phyloP scores from a whole-genome alignment of 2,797 vertebrate species.

The Mastacembelus armatus region DNA sequence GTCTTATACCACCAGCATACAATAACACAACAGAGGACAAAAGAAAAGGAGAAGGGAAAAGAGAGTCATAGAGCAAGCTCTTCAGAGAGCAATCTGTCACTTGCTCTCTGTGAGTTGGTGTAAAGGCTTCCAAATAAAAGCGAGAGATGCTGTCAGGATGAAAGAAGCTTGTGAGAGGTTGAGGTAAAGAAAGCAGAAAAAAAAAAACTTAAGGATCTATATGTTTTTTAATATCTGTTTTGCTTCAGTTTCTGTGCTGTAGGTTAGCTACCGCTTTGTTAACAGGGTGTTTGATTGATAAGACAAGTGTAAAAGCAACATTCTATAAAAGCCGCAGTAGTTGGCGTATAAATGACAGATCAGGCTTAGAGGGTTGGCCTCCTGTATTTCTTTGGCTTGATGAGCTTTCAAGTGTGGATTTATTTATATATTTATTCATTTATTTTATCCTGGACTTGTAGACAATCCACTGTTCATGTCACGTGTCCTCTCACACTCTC shows the following conservation, averaged over 20 bases:
- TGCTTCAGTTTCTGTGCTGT: constrained; percentile 15
- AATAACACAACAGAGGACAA: constrained; percentile 72
- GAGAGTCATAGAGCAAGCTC: constrained; percentile 68
- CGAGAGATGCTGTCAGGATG: constrained; percentile 58
- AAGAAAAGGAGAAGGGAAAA: constrained; percentile 63
- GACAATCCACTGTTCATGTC: constrained; percentile 31
- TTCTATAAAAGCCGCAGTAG: constrained; percentile 8
- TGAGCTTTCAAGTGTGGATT: constrained; percentile 52
- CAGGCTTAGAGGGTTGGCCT: constrained; percentile 25
- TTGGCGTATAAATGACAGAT: too few relatives aligned
- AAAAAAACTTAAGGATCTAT: constrained; percentile 19
- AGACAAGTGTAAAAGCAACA: neutral
- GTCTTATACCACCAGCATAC: constrained; percentile 54
- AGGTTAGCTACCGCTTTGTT: constrained; percentile 42
- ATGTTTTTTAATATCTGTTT: constrained; percentile 57
- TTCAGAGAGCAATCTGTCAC: constrained; percentile 79
- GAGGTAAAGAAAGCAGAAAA: constrained; percentile 33
- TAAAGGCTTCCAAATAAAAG: constrained; percentile 69
- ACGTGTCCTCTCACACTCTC: constrained; percentile 43
- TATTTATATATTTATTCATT: too few relatives aligned
- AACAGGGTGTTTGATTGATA: constrained; percentile 40
- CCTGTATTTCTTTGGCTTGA: constrained; percentile 31
- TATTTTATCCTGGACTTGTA: constrained; percentile 5
- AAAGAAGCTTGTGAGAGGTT: constrained; percentile 48
- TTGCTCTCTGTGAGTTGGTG: constrained; percentile 54